Conservation (phyloP, 1,140 invertebrate species). For the Zaprionus kolodkinae region DNA sequence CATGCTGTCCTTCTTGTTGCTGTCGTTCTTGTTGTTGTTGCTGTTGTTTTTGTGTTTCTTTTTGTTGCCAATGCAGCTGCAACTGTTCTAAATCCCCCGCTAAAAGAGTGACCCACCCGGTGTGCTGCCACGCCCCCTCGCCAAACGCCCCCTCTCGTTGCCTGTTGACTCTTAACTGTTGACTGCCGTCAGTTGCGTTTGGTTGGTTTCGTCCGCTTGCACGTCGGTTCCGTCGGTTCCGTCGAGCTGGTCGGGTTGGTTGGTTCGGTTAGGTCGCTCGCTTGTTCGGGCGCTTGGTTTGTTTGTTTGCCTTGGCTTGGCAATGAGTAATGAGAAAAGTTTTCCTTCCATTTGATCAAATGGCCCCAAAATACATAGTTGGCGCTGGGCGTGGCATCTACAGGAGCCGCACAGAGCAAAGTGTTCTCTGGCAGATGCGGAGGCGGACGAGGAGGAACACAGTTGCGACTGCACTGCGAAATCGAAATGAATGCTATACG, state of each 20-base stretch:
- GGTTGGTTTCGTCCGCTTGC: neutral
- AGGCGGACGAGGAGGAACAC: neutral
- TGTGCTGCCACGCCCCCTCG: neutral
- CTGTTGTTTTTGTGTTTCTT: conserved; percentile 30
- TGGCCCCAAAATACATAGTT: conserved; percentile 76
- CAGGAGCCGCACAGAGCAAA: neutral
- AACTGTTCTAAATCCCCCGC: conserved; percentile 73
- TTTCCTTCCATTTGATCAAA: conserved; percentile 81
- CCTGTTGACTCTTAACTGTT: conserved; percentile 77
- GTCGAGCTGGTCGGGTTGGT: conserved; percentile 18
- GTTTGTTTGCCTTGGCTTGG: conserved; percentile 70
- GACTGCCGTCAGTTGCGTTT: conserved; percentile 75
- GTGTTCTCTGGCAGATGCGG: neutral
- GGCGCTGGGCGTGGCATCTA: conserved; percentile 40
- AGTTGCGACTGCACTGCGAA: conserved; percentile 38
- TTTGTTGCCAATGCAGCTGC: conserved; percentile 44
- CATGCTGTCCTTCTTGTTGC: conserved; percentile 57
- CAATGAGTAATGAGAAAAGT: conserved; percentile 82
- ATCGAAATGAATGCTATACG: conserved; percentile 63
- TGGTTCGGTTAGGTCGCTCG: conserved; percentile 6
- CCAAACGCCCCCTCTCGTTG: neutral
- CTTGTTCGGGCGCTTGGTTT: conserved; percentile 37
- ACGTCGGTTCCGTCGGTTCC: conserved; percentile 29
- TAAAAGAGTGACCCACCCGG: conserved; percentile 6
- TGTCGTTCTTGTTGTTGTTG: conserved; percentile 50